Percentiles rank a stretch among this genome's conserved stretches.
Evolutionary conservation across 1,140 invertebrate species (phyloP).

Genomic region (Drosophila funebris): DNA sequence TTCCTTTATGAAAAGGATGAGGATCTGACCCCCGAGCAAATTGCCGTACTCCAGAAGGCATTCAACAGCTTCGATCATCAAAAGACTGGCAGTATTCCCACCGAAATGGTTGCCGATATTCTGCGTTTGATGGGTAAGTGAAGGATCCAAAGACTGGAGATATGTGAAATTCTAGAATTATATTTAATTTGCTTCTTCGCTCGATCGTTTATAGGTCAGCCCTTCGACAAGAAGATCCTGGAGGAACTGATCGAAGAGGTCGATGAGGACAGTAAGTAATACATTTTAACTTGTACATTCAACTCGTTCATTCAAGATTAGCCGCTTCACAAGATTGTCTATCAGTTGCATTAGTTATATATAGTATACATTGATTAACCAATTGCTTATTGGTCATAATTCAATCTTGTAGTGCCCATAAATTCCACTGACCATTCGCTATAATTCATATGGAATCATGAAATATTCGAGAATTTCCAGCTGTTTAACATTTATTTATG

Average conservation of each 20-base stretch:
- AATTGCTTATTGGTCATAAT: conserved; percentile 5
- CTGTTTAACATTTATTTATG: conserved; percentile 22
- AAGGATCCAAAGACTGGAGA: neutral
- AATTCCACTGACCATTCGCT: conserved; percentile 42
- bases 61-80: conserved; percentile 98
- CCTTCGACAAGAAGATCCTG: conserved; percentile 97
- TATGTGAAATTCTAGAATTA: neutral
- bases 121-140: conserved; percentile 93
- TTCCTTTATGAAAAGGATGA: conserved; percentile 84
- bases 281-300: neutral
- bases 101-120: conserved; percentile 97
- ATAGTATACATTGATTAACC: neutral
- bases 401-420: conserved; percentile 19
- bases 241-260: conserved; percentile 98
- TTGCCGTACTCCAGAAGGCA: conserved; percentile 93
- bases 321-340: neutral
- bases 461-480: conserved; percentile 10
- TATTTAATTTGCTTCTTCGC: neutral
- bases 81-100: conserved; percentile 96
- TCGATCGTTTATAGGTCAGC: conserved; percentile 85
- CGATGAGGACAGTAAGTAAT: conserved; percentile 95
- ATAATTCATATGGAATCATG: conserved; percentile 5
- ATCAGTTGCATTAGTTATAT: conserved; percentile 9
- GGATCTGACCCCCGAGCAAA: conserved; percentile 87
- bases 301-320: neutral